Evolutionary conservation across 2,797 vertebrate genomes (phyloP).

Genomic region (Macroramphosus scolopax): DNA sequence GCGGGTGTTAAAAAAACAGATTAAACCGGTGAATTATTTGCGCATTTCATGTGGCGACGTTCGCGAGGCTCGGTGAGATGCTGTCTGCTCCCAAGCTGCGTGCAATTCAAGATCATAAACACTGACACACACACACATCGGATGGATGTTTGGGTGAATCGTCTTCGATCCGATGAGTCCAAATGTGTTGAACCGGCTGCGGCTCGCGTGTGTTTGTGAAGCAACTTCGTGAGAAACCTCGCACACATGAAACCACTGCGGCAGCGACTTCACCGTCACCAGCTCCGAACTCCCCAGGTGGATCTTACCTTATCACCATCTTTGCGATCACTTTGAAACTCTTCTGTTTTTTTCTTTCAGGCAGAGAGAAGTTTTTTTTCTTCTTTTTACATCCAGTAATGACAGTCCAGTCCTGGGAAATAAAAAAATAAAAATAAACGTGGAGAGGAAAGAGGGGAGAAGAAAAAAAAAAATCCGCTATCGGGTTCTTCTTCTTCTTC

Average conservation of each 20-base stretch:
- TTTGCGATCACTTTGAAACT: conserved; percentile 58
- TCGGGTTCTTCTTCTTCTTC: conserved; percentile 27
- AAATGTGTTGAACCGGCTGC: too few species aligned
- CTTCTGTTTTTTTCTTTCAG: conserved; percentile 37
- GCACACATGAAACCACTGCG: conserved; percentile 68
- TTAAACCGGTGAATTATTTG: too few species aligned
- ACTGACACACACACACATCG: too few species aligned
- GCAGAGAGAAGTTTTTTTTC: conserved; percentile 19
- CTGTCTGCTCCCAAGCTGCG: too few species aligned
- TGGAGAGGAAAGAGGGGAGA: conserved; percentile 18
- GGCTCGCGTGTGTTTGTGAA: conserved; percentile 4
- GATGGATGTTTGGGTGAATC: too few species aligned
- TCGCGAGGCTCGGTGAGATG: too few species aligned
- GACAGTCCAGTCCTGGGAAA: conserved; percentile 50
- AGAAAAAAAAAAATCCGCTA: conserved; percentile 57
- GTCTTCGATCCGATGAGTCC: too few species aligned
- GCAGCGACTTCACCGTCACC: conserved; percentile 51
- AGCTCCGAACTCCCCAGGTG: conserved; percentile 22
- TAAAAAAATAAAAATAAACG: conserved; percentile 14
- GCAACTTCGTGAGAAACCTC: conserved; percentile 40
- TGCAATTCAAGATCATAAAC: too few species aligned
- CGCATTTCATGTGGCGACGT: too few species aligned
- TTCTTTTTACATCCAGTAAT: conserved; percentile 72
- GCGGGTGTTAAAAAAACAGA: not conserved
- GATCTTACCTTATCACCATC: conserved; percentile 76